These are phyloP conservation scores for Cheilinus undulatus DNA, from an alignment of 2,113 vertebrate genomes.

Conservation along the genomic window DNA sequence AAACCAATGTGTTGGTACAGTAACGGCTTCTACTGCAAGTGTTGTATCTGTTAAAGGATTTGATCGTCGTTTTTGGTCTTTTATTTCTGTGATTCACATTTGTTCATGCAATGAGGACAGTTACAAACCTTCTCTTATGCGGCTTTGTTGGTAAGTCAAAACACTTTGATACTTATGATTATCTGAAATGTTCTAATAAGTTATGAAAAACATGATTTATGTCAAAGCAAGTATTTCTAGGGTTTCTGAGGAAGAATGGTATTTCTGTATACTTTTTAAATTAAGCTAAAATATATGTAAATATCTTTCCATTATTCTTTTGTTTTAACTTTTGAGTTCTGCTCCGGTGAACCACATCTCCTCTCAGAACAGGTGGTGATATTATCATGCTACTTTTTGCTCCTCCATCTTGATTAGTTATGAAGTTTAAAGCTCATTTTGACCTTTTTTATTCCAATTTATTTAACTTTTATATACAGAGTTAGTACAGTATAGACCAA, in stretches of 20 bases:
- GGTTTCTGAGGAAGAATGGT: not conserved
- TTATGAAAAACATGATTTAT: not conserved
- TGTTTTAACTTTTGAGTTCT: constrained; percentile 19
- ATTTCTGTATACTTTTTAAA: not conserved
- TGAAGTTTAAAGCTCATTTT: not conserved
- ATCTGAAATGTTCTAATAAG: not conserved
- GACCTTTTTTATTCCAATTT: no score
- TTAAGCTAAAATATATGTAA: not conserved
- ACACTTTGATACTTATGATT: not conserved
- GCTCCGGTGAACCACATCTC: constrained; percentile 79
- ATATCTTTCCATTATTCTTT: not conserved
- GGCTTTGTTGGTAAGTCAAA: constrained; percentile 69
- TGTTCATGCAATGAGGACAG: constrained; percentile 40
- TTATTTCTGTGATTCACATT: not conserved
- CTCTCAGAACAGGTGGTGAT: constrained; percentile 65
- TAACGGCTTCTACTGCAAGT: not conserved
- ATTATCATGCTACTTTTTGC: not conserved
- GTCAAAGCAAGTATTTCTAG: not conserved
- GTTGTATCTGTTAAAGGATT: not conserved
- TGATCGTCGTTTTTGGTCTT: not conserved
- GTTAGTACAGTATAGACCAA: no score
- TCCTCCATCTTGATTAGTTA: not conserved
- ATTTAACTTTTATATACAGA: no score
- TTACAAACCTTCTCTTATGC: constrained; percentile 55
- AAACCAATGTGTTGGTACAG: not conserved